Evolutionary conservation across 2,797 vertebrate species (phyloP), one percentile per base, ranked within the genome.

Genomic region (Ctenopoma kingsleyae): DNA sequence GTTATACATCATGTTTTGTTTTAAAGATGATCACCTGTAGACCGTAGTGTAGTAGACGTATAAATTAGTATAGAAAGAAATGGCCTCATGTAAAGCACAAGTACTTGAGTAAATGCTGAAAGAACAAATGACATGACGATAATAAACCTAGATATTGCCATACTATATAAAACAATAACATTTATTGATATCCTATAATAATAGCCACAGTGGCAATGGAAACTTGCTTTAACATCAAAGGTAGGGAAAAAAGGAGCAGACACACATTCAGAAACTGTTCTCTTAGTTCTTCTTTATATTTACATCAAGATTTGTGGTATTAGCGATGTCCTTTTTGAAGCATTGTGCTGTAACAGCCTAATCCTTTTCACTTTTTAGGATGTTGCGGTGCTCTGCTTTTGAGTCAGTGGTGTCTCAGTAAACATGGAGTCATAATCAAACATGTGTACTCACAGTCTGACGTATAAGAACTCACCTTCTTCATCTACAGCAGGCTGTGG

Each of bases 401-500:
- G 50, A 81, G 23, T 55, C 47, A 40, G 60, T 20, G 19, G 55
- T 6, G 27, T 64, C 60, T 73, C 59, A 59, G 65, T 69, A 61
- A 79, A 84, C 67, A 71, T 51, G 60, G 35, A 11, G 48, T 0
- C 30, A 54, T 36, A 0, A 52, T 57, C 48, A 63, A 58, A 66
- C 41, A 25, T 35, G 23, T 65, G 40, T 46, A 65, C 47, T 67
- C 56, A 62, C 40, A 51, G 46, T 61, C 3, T 8, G 56, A 60
- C 2, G 12, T 20, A 53, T 49, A 72, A 60, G 19, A 35, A 20
- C 95, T 96, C 84, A 99, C 98, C 98, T 95, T 99, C 98, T 64
- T 99, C 98, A 36, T 98, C 97, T 47, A 94, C 90, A 68, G 96
- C 91, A 40, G 96, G 94, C 63, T 96, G 97, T 30, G 95, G 93